These are phyloP conservation scores for Sphecodes monilicornis DNA, from an alignment of 2,888 invertebrate genomes.

Conservation along the genomic window DNA sequence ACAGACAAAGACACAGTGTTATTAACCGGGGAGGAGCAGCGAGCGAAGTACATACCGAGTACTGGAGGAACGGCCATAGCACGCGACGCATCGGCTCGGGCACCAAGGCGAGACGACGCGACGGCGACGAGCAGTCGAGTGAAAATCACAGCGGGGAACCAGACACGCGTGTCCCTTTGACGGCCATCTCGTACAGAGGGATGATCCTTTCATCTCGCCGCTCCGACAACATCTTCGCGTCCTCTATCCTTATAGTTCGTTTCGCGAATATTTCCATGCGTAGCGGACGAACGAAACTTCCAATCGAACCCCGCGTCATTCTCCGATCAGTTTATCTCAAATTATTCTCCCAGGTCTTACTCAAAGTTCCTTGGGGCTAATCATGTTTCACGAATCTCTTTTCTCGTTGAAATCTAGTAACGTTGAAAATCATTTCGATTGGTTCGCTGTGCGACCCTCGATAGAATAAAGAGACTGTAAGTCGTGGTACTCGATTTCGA, in stretches of 20 bases:
- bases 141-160: slow-evolving; percentile 68
- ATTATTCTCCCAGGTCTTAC: neutral
- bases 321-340: neutral
- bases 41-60: neutral
- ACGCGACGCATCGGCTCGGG: slow-evolving; percentile 58
- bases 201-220: slow-evolving; percentile 78
- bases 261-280: slow-evolving; percentile 52
- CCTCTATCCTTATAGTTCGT: slow-evolving; percentile 58
- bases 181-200: slow-evolving; percentile 72
- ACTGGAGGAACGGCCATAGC: slow-evolving; percentile 47
- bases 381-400: too few relatives aligned
- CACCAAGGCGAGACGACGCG: slow-evolving; percentile 58
- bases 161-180: slow-evolving; percentile 76
- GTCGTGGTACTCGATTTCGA: too few relatives aligned
- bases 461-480: too few relatives aligned
- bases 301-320: neutral
- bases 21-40: slow-evolving; percentile 60
- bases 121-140: slow-evolving; percentile 64
- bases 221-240: slow-evolving; percentile 64
- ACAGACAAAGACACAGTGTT: slow-evolving; percentile 57
- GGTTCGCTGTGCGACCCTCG: too few relatives aligned
- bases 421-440: too few relatives aligned
- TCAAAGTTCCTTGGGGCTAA: neutral
- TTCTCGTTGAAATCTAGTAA: too few relatives aligned
- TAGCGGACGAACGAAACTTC: slow-evolving; percentile 2